Conservation (phyloP, 2,888 invertebrate genomes). For the Monochamus alternatus region DNA sequence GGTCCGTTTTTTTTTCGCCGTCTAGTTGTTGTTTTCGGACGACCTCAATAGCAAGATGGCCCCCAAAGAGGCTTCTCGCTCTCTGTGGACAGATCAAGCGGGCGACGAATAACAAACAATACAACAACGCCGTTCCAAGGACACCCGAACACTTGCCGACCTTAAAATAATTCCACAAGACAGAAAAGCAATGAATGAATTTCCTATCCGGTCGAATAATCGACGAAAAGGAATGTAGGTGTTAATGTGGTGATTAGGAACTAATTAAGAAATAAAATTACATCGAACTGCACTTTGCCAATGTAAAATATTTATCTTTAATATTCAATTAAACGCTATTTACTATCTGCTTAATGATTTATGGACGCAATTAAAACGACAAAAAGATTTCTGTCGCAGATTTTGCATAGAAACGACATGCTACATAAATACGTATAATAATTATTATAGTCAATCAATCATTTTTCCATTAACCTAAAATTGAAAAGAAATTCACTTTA, state of each 20-base stretch:
- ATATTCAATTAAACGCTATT: too few relatives aligned
- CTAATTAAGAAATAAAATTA: background rate
- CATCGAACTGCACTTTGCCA: background rate
- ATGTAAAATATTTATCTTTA: background rate
- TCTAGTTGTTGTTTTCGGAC: background rate
- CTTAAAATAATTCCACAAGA: background rate
- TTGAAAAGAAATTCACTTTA: too few relatives aligned
- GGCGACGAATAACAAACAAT: background rate
- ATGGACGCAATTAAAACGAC: too few relatives aligned
- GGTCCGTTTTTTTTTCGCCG: background rate
- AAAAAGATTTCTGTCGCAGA: too few relatives aligned
- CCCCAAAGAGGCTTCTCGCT: background rate
- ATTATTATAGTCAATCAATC: too few relatives aligned
- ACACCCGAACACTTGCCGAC: slow-evolving; percentile 5
- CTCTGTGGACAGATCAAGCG: background rate
- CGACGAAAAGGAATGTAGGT: too few relatives aligned
- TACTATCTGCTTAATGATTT: too few relatives aligned
- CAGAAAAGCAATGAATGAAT: background rate
- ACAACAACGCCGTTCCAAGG: background rate
- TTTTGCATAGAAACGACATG: too few relatives aligned
- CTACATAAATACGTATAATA: too few relatives aligned
- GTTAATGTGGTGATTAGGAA: too few relatives aligned
- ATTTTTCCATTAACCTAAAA: too few relatives aligned
- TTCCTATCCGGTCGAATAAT: background rate
- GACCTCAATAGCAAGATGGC: background rate